Percentiles rank a stretch among this genome's conserved stretches.
Conservation (phyloP, 2,888 invertebrate genomes). For the Pseudoips prasinana region DNA sequence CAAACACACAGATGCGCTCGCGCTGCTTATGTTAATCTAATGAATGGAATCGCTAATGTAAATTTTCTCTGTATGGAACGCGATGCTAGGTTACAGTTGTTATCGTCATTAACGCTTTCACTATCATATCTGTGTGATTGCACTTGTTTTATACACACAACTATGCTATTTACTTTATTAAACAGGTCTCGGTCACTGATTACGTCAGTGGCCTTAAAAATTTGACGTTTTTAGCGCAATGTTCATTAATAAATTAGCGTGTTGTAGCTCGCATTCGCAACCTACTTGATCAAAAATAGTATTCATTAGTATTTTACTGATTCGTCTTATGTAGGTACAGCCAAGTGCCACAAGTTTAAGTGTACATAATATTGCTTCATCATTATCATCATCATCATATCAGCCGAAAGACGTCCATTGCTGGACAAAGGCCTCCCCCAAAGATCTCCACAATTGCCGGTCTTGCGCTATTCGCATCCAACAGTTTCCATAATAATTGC, state of each 20-base stretch:
- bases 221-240: constrained; percentile 20
- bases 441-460: too few relatives aligned
- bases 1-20: constrained; percentile 15
- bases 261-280: too few relatives aligned
- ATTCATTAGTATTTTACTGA: too few relatives aligned
- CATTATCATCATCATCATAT: too few relatives aligned
- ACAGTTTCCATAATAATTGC: too few relatives aligned
- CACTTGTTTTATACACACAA: constrained; percentile 16
- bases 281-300: too few relatives aligned
- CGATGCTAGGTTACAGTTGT: constrained; percentile 25
- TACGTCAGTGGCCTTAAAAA: constrained; percentile 26
- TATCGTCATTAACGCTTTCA: constrained; percentile 28
- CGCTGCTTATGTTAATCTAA: constrained; percentile 30
- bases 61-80: constrained; percentile 19
- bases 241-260: constrained; percentile 12
- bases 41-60: constrained; percentile 24
- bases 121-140: constrained; percentile 24
- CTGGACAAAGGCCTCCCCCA: too few relatives aligned
- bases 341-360: too few relatives aligned
- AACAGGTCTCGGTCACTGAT: constrained; percentile 18
- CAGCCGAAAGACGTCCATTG: too few relatives aligned
- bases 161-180: constrained; percentile 26
- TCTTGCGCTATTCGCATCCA: too few relatives aligned
- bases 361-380: too few relatives aligned
- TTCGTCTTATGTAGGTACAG: too few relatives aligned